Base-by-base conservation (phyloP, 2,113 vertebrate genomes). In the Thalassoma bifasciatum region DNA sequence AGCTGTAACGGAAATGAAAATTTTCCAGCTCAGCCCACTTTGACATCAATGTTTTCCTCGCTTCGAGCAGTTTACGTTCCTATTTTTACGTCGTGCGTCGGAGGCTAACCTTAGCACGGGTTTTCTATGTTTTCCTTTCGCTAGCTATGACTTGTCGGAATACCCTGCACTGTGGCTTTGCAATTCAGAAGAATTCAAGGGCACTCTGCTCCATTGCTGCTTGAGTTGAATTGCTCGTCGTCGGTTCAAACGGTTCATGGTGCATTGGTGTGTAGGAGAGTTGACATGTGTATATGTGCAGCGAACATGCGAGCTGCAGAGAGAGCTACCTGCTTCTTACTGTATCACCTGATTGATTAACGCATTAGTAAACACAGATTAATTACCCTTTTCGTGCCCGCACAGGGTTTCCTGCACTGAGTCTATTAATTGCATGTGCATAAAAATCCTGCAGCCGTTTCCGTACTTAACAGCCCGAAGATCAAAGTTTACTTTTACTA, bases 1-100 rank as follows among this genome's bases (percentile, higher is more conserved):
- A 72, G 61, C 67, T 75, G 57, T 24, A 8, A 44, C 8, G 66
- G 54, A 58, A 66, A 26, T 49, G 63, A 49, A 59, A 65, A 79
- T 69, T 40, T 46, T 81, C 52, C 26, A 63, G 79, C 54, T 67
- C 79, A 82, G 79, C 83, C 82, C 81, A 77, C 87, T 90, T 81
- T 88, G 85, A 83, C 86, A 84, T 82, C 81, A 75, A 24, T 75
- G 84, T 71, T 81, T 69, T 77, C 70, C 49, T 81, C 54, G 44
- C 52, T 51, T 38, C 58, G 76, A 67, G 61, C 69, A 42, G 13
- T 47, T 72, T 22, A 61, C 44, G 23, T n/a, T 12, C 12, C 50
- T 59, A 16, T 66, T 57, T 65, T 30, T 16, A 36, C 19, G 26
- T 7, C 1, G 8, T 52, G 26, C 38, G 11, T 14, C 1, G 37